phyloP scores from a whole-genome alignment of 2,797 vertebrate species.

The Lutra lutra region DNA sequence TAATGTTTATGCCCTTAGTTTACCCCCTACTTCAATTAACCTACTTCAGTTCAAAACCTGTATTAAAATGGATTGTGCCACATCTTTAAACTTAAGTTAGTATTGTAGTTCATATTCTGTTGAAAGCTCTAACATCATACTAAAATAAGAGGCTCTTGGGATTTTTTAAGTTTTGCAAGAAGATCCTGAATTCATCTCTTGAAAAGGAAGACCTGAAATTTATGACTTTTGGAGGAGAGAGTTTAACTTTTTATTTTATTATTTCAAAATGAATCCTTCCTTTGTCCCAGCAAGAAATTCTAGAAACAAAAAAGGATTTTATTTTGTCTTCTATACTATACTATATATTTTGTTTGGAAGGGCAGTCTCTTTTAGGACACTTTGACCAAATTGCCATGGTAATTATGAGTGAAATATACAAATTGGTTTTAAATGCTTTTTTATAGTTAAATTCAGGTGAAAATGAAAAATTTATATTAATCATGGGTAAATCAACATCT shows the following conservation, averaged over 20 bases:
- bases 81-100: neutral
- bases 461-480: neutral
- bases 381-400: neutral
- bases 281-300: neutral
- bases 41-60: neutral
- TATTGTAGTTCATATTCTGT: neutral
- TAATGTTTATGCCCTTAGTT: neutral
- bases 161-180: neutral
- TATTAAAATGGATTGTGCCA: neutral
- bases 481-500: neutral
- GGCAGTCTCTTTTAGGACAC: neutral
- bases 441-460: neutral
- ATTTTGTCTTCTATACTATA: neutral
- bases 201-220: neutral
- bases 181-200: neutral
- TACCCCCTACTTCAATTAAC: neutral
- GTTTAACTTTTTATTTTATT: conserved; percentile 7
- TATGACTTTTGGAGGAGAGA: neutral
- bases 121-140: neutral
- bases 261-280: neutral
- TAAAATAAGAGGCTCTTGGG: neutral
- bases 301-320: neutral
- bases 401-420: neutral
- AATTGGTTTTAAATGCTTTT: neutral
- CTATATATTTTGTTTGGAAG: neutral